These are phyloP conservation scores for Morpho achilles DNA, from an alignment of 2,888 invertebrate species.

Conservation along the genomic window DNA sequence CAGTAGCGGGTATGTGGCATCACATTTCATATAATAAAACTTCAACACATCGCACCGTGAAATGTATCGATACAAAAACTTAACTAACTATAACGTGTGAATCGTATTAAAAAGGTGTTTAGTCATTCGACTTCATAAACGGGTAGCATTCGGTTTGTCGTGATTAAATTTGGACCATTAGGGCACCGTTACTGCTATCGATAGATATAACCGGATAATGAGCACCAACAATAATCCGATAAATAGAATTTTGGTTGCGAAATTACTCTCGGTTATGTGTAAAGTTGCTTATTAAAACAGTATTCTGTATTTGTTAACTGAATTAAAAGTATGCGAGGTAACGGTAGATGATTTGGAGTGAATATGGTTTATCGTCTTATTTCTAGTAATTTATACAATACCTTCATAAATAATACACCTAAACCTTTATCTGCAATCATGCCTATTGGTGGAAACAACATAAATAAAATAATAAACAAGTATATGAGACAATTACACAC, in stretches of 20 bases:
- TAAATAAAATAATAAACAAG: too few species aligned
- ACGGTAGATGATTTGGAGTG: too few species aligned
- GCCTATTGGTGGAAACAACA: too few species aligned
- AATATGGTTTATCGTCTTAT: too few species aligned
- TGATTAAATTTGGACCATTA: slow-evolving; percentile 78
- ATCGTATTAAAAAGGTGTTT: slow-evolving; percentile 78
- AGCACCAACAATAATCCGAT: slow-evolving; percentile 57
- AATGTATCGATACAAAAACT: slow-evolving; percentile 77
- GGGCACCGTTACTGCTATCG: slow-evolving; percentile 66
- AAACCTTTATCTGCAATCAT: too few species aligned
- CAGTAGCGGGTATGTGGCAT: slow-evolving; percentile 73
- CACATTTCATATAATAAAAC: slow-evolving; percentile 77
- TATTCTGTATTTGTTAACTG: slow-evolving; percentile 1
- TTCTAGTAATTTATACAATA: too few species aligned
- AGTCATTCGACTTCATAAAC: slow-evolving; percentile 78
- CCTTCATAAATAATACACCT: too few species aligned
- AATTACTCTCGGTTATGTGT: slow-evolving; percentile 39
- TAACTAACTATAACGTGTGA: slow-evolving; percentile 79
- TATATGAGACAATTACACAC: too few species aligned
- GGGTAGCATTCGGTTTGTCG: slow-evolving; percentile 76
- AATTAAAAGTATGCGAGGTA: too few species aligned
- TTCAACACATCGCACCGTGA: slow-evolving; percentile 77
- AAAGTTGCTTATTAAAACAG: slow-evolving; percentile 20
- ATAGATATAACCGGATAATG: slow-evolving; percentile 61
- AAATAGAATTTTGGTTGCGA: slow-evolving; percentile 57